Base-by-base conservation (phyloP, 2,797 vertebrate species). In the Lepus oiostolus region DNA sequence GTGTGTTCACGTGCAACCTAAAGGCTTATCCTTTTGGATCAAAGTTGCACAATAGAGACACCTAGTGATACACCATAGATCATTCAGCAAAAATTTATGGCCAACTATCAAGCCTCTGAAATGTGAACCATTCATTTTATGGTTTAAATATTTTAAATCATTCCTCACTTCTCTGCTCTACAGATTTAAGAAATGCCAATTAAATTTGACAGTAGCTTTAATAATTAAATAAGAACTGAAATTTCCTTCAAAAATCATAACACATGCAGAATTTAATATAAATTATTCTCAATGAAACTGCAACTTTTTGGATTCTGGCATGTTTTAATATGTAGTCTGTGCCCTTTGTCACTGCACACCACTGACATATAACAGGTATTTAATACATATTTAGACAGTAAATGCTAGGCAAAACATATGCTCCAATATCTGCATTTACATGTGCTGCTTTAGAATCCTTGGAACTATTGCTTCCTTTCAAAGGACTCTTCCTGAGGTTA, bases 151-250 rank as follows among this genome's bases (percentile, higher is more conserved):
- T 47, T 74, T 54, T 10, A 94, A 88, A 70, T 47, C 30, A 28
- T 74, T 84, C 35, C 24, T 92, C 19, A 54, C 6, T 24, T 75
- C 11, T 68, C 26, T 28, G 3, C 11, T 14, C 10, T 32, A 16
- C 2, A 74, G 26, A 95, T 26, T 68, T 95, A 91, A 90, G 38
- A 75, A 82, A 77, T 47, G 47, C 3, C 32, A 91, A 88, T 74
- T 91, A 91, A 74, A 74, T 50, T 91, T 93, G 10, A 77, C 30
- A 91, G 30, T 42, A 12, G 3, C 3, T 58, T 86, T 95, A 93
- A 85, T n/a, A 82, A 67, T 0, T 88, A 52, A 81, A 81, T 42
- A 91, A 71, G 32, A 94, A 72, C 11, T 38, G 13, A 86, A 74
- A 89, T 32, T 77, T 85, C 54, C 42, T 75, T 81, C 2, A 93